Evolutionary conservation across 1,140 invertebrate genomes (phyloP).

Genomic region (Conopomorpha cramerella): DNA sequence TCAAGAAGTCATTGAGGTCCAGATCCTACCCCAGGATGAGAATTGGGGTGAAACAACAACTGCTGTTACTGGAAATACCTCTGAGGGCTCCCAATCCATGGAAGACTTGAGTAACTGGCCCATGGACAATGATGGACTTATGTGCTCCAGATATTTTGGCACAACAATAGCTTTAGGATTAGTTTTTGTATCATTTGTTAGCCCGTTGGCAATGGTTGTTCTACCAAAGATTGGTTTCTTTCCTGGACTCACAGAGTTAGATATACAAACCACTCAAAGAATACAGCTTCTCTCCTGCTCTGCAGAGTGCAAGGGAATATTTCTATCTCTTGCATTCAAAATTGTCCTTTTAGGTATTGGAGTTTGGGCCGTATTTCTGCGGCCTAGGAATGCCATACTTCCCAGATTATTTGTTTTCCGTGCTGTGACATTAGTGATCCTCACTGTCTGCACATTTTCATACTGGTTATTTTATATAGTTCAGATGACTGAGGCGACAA

Average conservation of each 20-base stretch:
- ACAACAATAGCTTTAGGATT: constrained; percentile 77
- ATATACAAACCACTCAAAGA: constrained; percentile 45
- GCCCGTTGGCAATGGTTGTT: constrained; percentile 92
- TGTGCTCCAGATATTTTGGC: constrained; percentile 79
- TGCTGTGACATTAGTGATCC: constrained; percentile 83
- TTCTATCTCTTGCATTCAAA: constrained; percentile 92
- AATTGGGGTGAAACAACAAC: constrained; percentile 99
- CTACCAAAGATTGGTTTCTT: constrained; percentile 88
- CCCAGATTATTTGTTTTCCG: constrained; percentile 92
- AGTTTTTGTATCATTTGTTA: constrained; percentile 83
- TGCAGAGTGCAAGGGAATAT: constrained; percentile 77
- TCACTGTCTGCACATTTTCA: constrained; percentile 91
- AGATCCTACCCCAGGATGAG: constrained; percentile 93
- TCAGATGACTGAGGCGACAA: constrained; percentile 80
- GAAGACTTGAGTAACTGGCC: constrained; percentile 86
- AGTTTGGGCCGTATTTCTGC: constrained; percentile 86
- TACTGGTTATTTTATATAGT: constrained; percentile 98
- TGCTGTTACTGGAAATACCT: constrained; percentile 95
- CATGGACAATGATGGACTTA: constrained; percentile 73
- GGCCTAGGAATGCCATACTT: constrained; percentile 81
- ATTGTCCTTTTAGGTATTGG: constrained; percentile 88
- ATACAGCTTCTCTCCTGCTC: constrained; percentile 47
- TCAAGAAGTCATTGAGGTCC: constrained; percentile 88
- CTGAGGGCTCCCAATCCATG: constrained; percentile 90
- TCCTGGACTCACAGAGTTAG: constrained; percentile 58